A percentile compares a stretch with the other conserved stretches of the same genome.
These are phyloP conservation scores for Anomalospiza imberbis DNA, from an alignment of 2,797 vertebrate genomes.

Conservation along the genomic window DNA sequence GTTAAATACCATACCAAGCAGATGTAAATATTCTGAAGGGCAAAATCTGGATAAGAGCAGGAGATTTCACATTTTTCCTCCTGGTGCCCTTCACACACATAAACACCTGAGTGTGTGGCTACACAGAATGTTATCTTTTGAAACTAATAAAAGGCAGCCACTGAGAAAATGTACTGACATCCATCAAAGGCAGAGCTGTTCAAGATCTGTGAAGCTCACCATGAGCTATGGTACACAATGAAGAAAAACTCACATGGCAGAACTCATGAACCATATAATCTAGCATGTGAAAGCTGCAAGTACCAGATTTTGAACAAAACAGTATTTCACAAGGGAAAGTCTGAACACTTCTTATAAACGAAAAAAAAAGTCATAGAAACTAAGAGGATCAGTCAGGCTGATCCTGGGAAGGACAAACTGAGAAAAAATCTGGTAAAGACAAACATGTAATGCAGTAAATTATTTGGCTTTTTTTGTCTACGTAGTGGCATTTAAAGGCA, in stretches of 20 bases:
- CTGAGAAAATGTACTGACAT: constrained; percentile 65
- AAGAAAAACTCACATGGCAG: constrained; percentile 38
- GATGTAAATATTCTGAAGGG: not conserved
- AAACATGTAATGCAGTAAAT: not conserved
- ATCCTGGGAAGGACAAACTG: too few relatives aligned
- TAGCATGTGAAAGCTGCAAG: constrained; percentile 29
- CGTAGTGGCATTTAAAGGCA: not conserved
- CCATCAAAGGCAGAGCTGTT: constrained; percentile 55
- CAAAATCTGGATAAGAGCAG: not conserved
- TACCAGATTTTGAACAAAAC: constrained; percentile 39
- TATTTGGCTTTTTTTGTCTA: not conserved
- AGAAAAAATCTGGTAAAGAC: constrained; percentile 28
- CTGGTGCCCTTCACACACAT: constrained; percentile 29
- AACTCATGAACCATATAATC: constrained; percentile 56
- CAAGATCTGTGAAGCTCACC: constrained; percentile 32
- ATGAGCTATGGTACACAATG: not conserved
- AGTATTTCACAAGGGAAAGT: constrained; percentile 45
- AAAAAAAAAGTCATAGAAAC: not conserved
- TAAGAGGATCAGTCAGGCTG: constrained; percentile 1
- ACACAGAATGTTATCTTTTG: constrained; percentile 61
- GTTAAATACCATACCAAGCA: not conserved
- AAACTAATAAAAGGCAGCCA: constrained; percentile 69
- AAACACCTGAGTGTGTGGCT: not conserved
- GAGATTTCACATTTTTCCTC: constrained; percentile 22
- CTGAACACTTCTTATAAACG: not conserved